Evolutionary conservation across 1,140 invertebrate species (phyloP), one percentile per base, ranked within the genome.

Genomic region (Halictus rubicundus): DNA sequence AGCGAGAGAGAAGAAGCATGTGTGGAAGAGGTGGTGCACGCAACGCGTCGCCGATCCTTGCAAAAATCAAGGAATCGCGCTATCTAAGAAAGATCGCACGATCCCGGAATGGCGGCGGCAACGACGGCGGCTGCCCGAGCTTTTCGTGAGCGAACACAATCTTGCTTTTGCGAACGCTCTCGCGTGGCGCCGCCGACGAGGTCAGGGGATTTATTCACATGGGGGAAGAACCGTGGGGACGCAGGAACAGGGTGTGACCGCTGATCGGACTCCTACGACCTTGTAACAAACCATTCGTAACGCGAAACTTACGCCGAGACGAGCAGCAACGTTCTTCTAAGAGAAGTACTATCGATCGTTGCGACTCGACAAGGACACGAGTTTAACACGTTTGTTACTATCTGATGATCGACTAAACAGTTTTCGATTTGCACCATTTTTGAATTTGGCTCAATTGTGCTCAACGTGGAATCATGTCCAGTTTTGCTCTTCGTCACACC

Each of bases 1-100:
- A 57, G 54, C 19, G 54, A 57, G 25, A 21, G 32, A 68, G 39
- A 42, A 68, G 66, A 37, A 49, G 25, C 14, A 32, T 32, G 32
- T 32, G 32, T 32, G 32, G 32, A 32, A 16, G 32, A 27, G 7
- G 42, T 46, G 32, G 42, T n/a, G 42, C 39, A 65, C 57, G 70
- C 39, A 68, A 70, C 46, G 25, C 66, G 16, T 52, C 46, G n/a
- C n/a, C n/a, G 49, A 74, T 80, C 42, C 19, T n/a, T 49, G 54
- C 32, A 57, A 77, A 66, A 39, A 68, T 70, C 46, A 46, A 25
- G 60, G 57, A 59, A 59, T 25, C 23, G 57, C 25, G 57, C 57
- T 59, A 59, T 59, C 54, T 57, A 32, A 32, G 32, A 32, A 32
- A 5, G 21, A 61, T 61, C 59, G 25, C 59, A 27, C 59, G 59